Base-by-base conservation (phyloP, 1,140 invertebrate species). In the Ruditapes philippinarum region DNA sequence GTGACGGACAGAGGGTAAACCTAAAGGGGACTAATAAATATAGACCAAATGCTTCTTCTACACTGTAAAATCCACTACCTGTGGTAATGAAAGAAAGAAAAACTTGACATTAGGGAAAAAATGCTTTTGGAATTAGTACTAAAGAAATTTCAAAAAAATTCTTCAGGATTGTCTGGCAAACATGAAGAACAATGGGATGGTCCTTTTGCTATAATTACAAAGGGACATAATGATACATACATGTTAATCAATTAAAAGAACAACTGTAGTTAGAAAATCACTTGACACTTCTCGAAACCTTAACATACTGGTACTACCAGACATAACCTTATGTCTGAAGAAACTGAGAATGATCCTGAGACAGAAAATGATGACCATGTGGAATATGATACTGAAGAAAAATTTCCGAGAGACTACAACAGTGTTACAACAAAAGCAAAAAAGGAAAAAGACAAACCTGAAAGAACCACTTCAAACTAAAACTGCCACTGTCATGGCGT, bases 1-100 rank as follows among this genome's bases (percentile, higher is more conserved):
- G n/a, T n/a, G n/a, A n/a, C n/a, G n/a, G n/a, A n/a, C n/a, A n/a
- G n/a, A n/a, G n/a, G n/a, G n/a, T n/a, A n/a, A n/a, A n/a, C n/a
- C n/a, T n/a, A n/a, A n/a, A n/a, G n/a, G n/a, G n/a, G n/a, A n/a
- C n/a, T n/a, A n/a, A 14, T 92, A 92, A 80, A n/a, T 62, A 28
- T 9, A 31, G 5, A 33, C 57, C 51, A 36, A 84, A 25, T 31
- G 14, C 65, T 28, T 40, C 57, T 36, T 9, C 68, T 79, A n/a
- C 88, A 89, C 19, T 17, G n/a, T n/a, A 90, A 0, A 65, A 49
- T 7, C 76, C 68, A 28, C 73, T 92, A 40, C 89, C 92, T 22
- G 57, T 87, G 54, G 84, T 2, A 1, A 81, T 60, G 73, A 28
- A n/a, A 9, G 12, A 84, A 84, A 73, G 22, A 45, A n/a, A 12